Base-by-base conservation (phyloP, 1,140 invertebrate species). In the Asbolus verrucosus region DNA sequence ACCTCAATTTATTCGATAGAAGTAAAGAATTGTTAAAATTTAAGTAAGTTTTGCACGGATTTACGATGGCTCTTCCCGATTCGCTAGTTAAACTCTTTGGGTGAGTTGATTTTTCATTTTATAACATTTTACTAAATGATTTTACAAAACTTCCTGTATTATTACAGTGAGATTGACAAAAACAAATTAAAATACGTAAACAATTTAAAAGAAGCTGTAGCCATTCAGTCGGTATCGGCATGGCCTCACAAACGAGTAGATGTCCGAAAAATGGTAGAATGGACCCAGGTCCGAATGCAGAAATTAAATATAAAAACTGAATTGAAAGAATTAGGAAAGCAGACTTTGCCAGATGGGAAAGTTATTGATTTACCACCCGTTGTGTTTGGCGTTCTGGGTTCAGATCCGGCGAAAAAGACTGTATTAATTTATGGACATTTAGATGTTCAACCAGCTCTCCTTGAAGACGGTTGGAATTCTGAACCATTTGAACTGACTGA, bases 401-500 rank as follows among this genome's bases (percentile, higher is more conserved):
- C 87, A 72, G 94, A 98, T 81, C 84, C 89, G 0, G 88, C 88
- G 3, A 97, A 97, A 81, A 93, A 96, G 76, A 99, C 97, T 11
- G 87, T 99, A 38, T 88, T 94, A 59, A 87, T 99, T 46, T 99
- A 99, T 84, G 98, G 97, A 0, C 98, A 99, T 85, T 88, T 99
- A 76, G 98, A 99, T 87, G 97, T 99, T 1, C 97, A 98, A 81
- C 97, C 97, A 38, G 97, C 97, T 5, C 77, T 90, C 2, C 90
- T 89, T 80, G 90, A 91, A 72, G 96, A 99, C 87, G 97, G 97
- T 3, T 99, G 97, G 97, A 85, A 95, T 73, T 93, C 94, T 1
- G 95, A 99, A 65, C 98, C 98, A 1, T 99, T 99, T 85, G 87
- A 87, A 8, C 84, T 99, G 14, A 90, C 89, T 43, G 94, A 97